Conservation (phyloP, 1,140 invertebrate species). For the Saxidomus purpurata region DNA sequence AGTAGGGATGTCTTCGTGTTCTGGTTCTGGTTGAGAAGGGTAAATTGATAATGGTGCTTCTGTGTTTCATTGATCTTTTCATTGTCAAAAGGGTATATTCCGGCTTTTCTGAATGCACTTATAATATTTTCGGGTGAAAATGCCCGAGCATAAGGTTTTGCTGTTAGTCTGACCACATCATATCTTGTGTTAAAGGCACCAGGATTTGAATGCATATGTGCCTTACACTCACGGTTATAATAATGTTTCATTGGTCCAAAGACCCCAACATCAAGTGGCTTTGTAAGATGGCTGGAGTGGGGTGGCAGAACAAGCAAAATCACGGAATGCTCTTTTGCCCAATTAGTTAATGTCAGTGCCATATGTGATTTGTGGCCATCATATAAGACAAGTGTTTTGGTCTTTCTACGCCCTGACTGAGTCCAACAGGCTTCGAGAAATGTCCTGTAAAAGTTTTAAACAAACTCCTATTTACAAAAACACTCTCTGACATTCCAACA, state of each 20-base stretch:
- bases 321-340: constrained; percentile 59
- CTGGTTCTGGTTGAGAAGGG: background rate
- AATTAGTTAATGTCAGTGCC: constrained; percentile 35
- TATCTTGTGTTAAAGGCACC: background rate
- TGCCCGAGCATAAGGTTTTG: constrained; percentile 10
- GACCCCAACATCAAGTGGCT: constrained; percentile 66
- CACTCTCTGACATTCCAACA: constrained; percentile 37
- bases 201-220: constrained; percentile 5
- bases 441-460: constrained; percentile 48
- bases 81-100: constrained; percentile 32
- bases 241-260: constrained; percentile 26
- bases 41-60: constrained; percentile 44
- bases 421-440: constrained; percentile 10
- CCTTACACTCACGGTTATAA: constrained; percentile 36
- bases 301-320: constrained; percentile 68
- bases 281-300: constrained; percentile 71
- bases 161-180: constrained; percentile 31
- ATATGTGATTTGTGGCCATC: constrained; percentile 84
- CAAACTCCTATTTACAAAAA: constrained; percentile 12
- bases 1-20: background rate
- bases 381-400: constrained; percentile 82
- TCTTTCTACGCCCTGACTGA: background rate
- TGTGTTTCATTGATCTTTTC: constrained; percentile 22
- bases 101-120: constrained; percentile 24
- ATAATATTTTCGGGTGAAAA: constrained; percentile 37